A percentile compares a stretch with the other conserved stretches of the same genome.
Evolutionary conservation across 2,888 invertebrate genomes (phyloP).

Genomic region (Ectemnius lituratus): DNA sequence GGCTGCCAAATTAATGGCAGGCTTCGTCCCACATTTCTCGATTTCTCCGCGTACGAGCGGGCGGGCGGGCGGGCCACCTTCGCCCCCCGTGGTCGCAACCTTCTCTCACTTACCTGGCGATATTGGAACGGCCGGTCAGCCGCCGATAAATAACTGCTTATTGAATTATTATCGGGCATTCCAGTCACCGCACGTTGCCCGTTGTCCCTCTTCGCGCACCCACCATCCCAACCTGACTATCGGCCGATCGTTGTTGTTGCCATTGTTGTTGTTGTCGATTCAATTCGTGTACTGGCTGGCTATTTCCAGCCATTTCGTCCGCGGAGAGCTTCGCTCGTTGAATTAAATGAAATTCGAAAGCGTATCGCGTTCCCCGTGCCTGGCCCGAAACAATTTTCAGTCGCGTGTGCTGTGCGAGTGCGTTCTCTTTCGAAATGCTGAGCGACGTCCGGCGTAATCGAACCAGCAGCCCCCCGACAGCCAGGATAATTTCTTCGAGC

Average conservation of each 20-base stretch:
- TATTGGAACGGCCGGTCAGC: conserved; percentile 64
- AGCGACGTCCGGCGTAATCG: conserved; percentile 12
- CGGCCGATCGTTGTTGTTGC: no score
- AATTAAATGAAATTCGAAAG: conserved; percentile 29
- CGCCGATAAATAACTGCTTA: conserved; percentile 68
- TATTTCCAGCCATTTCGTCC: conserved; percentile 9
- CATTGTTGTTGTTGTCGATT: conserved; percentile 26
- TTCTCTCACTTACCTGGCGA: conserved; percentile 60
- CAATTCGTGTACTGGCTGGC: conserved; percentile 29
- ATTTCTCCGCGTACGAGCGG: conserved; percentile 53
- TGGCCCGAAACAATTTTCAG: neutral
- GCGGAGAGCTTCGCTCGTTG: neutral
- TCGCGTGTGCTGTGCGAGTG: neutral
- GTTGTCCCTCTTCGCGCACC: conserved; percentile 12
- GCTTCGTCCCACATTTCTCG: conserved; percentile 63
- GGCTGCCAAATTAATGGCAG: conserved; percentile 70
- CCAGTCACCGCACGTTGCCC: conserved; percentile 33
- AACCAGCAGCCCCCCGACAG: neutral
- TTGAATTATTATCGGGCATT: conserved; percentile 63
- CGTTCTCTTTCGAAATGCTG: neutral
- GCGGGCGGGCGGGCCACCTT: conserved; percentile 14
- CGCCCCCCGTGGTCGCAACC: conserved; percentile 23
- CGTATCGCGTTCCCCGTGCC: conserved; percentile 5
- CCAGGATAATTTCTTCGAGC: conserved; percentile 11
- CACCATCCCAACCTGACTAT: no score